Evolutionary conservation across 1,140 invertebrate genomes (phyloP).

Genomic region (Sycophaga agraensis): DNA sequence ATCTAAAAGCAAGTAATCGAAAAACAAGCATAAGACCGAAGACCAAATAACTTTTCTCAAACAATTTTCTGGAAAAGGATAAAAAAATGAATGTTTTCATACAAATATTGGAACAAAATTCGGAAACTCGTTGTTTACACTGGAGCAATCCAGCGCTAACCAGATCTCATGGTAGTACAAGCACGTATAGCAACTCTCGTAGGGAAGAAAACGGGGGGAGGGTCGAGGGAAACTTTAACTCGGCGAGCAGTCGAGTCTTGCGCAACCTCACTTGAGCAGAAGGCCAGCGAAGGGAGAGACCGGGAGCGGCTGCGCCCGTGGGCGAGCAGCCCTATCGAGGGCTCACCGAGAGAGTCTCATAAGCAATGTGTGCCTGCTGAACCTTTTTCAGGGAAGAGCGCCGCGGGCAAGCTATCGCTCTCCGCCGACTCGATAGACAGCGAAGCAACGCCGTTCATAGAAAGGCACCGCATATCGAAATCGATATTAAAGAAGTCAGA

Average conservation of each 20-base stretch:
- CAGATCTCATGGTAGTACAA: no score
- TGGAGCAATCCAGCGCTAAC: no score
- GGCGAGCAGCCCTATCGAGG: background rate
- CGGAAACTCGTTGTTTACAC: no score
- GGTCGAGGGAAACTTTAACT: no score
- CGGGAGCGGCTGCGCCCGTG: background rate
- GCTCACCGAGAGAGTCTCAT: background rate
- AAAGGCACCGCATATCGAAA: slow-evolving; percentile 68
- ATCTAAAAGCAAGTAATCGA: no score
- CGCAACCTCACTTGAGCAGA: slow-evolving; percentile 2
- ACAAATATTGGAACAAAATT: background rate
- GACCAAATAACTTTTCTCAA: no score
- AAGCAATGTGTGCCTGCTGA: slow-evolving; percentile 26
- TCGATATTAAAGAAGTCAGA: slow-evolving; percentile 80
- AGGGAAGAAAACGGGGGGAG: no score
- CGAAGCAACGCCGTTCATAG: slow-evolving; percentile 63
- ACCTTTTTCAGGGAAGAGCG: slow-evolving; percentile 59
- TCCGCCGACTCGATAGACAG: slow-evolving; percentile 73
- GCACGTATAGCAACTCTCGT: no score
- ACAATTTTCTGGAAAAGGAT: background rate
- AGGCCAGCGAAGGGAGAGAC: background rate
- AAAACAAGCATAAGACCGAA: no score
- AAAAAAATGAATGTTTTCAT: background rate
- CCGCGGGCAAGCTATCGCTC: slow-evolving; percentile 68
- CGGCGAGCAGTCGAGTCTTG: no score